A percentile compares a stretch with the other conserved stretches of the same genome.
Conservation (phyloP, 2,113 vertebrate genomes). For the Felis catus region DNA sequence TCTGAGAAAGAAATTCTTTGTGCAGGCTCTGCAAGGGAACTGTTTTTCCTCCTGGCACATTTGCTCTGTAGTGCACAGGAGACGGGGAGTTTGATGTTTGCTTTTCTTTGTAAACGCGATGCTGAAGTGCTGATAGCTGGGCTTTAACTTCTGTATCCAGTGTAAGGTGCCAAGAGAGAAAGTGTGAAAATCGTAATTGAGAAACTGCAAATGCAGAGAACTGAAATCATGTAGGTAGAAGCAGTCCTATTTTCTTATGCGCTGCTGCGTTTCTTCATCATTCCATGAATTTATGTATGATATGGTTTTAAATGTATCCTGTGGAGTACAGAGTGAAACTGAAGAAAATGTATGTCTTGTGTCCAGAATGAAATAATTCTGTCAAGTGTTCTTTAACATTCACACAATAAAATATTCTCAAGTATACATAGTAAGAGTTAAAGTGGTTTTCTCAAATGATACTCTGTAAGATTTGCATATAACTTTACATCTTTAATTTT, state of each 20-base stretch:
- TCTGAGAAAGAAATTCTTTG: not conserved
- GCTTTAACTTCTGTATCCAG: not conserved
- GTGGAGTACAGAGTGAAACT: not conserved
- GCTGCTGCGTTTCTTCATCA: not conserved
- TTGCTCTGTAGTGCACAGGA: not conserved
- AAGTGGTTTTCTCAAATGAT: not conserved
- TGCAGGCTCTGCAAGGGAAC: not conserved
- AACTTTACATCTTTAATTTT: not conserved
- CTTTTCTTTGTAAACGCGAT: conserved; percentile 23
- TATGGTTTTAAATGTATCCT: not conserved
- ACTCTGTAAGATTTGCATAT: not conserved
- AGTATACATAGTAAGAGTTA: not conserved
- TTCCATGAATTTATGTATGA: not conserved
- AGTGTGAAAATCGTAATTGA: not conserved
- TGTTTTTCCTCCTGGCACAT: not conserved
- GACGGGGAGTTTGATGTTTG: not conserved
- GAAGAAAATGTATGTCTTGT: not conserved
- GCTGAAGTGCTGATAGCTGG: not conserved
- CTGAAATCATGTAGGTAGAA: not conserved
- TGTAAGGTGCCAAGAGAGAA: not conserved
- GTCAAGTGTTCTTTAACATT: not conserved
- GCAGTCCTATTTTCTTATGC: not conserved
- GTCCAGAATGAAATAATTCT: not conserved
- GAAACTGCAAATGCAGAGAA: not conserved
- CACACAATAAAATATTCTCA: not conserved